Percentiles rank a stretch among this genome's conserved stretches.
Conservation (phyloP, 2,113 vertebrate genomes). For the Hemiprocne comata region DNA sequence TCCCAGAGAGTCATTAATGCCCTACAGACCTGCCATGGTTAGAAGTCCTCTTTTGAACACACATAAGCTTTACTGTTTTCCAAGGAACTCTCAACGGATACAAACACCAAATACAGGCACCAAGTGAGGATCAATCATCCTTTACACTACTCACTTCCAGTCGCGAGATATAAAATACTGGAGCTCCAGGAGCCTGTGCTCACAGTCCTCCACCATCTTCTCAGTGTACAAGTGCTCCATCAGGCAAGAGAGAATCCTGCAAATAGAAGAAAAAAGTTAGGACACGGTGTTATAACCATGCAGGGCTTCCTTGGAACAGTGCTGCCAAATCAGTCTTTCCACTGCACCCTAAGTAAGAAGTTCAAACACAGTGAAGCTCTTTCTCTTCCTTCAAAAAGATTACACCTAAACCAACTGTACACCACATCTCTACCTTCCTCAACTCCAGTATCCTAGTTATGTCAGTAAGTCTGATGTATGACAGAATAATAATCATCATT, state of each 20-base stretch:
- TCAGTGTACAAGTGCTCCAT: slow-evolving; percentile 98
- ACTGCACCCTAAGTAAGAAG: not conserved
- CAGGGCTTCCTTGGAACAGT: not conserved
- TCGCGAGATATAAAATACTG: slow-evolving; percentile 98
- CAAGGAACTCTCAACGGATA: not conserved
- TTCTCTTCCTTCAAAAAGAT: not conserved
- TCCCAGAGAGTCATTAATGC: not conserved
- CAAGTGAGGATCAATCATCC: not conserved
- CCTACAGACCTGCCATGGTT: not conserved
- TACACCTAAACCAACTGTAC: not conserved
- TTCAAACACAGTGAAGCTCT: not conserved
- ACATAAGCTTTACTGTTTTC: not conserved
- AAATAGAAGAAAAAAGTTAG: not conserved
- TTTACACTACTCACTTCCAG: slow-evolving; percentile 88
- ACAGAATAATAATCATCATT: not conserved
- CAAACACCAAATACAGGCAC: not conserved
- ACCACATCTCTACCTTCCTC: not conserved
- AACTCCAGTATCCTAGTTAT: not conserved
- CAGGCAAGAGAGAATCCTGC: slow-evolving; percentile 94
- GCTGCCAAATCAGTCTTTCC: not conserved
- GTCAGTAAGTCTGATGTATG: not conserved
- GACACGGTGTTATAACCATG: not conserved
- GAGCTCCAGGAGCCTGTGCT: slow-evolving; percentile 91
- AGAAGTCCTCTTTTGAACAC: not conserved
- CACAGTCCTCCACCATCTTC: slow-evolving; percentile 98